Conservation (phyloP, 2,797 vertebrate species). For the Etheostoma perlongum region DNA sequence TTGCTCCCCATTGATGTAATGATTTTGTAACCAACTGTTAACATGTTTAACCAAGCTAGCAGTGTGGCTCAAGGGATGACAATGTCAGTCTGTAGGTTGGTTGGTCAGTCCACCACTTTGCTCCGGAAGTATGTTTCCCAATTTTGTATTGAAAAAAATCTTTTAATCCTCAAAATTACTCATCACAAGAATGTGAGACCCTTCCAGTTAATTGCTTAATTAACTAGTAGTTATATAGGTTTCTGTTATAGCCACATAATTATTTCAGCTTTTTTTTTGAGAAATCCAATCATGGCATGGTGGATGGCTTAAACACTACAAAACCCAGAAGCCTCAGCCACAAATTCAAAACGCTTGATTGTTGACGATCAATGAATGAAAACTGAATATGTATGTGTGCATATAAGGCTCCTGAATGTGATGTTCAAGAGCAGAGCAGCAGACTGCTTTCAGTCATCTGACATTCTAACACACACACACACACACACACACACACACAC, state of each 20-base stretch:
- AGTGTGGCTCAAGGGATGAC: not conserved
- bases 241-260: not conserved
- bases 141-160: not conserved
- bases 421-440: slow-evolving; percentile 27
- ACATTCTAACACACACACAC: slow-evolving; percentile 16
- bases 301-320: too few species aligned
- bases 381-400: not conserved
- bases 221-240: not conserved
- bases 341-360: too few species aligned
- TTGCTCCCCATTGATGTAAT: slow-evolving; percentile 4
- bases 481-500: slow-evolving; percentile 8
- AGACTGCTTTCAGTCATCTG: slow-evolving; percentile 43
- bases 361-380: not conserved
- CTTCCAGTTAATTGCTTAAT: not conserved
- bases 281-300: too few species aligned
- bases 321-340: too few species aligned
- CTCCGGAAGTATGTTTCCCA: not conserved
- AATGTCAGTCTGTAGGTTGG: not conserved
- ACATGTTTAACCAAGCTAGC: slow-evolving; percentile 1
- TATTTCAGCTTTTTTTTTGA: not conserved
- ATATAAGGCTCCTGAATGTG: not conserved
- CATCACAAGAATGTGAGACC: not conserved
- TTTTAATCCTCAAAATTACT: too few species aligned
- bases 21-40: slow-evolving; percentile 2
- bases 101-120: not conserved